phyloP scores from a whole-genome alignment of 2,797 vertebrate species.

The Phataginus tetradactyla region DNA sequence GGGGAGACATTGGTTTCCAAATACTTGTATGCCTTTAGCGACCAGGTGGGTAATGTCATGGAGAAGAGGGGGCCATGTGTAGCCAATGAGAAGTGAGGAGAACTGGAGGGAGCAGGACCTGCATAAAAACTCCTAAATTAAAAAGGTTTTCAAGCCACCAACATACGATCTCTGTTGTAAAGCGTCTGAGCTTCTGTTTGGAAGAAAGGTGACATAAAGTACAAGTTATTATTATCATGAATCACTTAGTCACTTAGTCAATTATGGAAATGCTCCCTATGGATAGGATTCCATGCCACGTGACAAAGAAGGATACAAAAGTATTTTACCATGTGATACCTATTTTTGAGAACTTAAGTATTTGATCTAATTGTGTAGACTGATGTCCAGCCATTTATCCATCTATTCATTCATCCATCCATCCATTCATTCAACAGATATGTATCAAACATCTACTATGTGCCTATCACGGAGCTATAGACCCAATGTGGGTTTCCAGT shows the following conservation, averaged over 20 bases:
- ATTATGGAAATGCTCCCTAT: neutral
- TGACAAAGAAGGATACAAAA: neutral
- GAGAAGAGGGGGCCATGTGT: neutral
- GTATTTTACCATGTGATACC: neutral
- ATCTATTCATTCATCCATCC: neutral
- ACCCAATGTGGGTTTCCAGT: neutral
- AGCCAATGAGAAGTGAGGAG: neutral
- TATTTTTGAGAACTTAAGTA: neutral
- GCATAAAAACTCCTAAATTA: neutral
- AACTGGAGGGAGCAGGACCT: neutral
- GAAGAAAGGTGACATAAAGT: neutral
- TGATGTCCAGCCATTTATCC: neutral
- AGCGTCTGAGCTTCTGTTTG: neutral
- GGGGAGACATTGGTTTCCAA: neutral
- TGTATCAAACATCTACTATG: neutral
- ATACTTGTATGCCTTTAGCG: neutral
- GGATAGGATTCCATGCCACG: neutral
- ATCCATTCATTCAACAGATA: neutral
- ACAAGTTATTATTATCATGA: neutral
- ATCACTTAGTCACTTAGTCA: no score
- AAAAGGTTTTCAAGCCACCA: neutral
- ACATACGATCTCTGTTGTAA: neutral
- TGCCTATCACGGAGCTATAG: neutral
- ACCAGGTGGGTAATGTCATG: neutral
- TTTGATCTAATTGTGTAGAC: neutral